phyloP scores from a whole-genome alignment of 2,797 vertebrate species.

The Caiman crocodilus region DNA sequence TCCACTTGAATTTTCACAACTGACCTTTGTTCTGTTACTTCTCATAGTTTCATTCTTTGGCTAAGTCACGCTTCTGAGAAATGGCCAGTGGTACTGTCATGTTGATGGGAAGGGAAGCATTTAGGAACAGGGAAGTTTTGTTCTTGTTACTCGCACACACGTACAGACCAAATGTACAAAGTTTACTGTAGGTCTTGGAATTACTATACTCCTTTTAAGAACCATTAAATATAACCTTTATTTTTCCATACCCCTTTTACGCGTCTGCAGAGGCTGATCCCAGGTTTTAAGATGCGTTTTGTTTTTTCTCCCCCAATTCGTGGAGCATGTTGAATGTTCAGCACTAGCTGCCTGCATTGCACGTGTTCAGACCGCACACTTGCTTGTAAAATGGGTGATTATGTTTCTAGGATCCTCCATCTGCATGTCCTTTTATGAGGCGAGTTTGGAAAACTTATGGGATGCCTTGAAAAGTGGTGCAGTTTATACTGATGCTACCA shows the following conservation, averaged over 20 bases:
- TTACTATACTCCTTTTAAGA: constrained; percentile 45
- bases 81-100: background rate
- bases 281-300: background rate
- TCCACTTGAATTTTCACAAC: constrained; percentile 64
- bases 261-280: constrained; percentile 22
- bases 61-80: background rate
- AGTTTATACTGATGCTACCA: background rate
- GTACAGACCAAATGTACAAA: background rate
- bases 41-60: background rate
- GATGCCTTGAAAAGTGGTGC: constrained; percentile 1
- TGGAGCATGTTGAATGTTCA: constrained; percentile 20
- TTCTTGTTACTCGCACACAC: background rate
- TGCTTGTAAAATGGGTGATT: background rate
- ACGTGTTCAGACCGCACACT: background rate
- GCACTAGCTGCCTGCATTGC: constrained; percentile 23
- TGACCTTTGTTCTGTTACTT: constrained; percentile 7
- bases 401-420: background rate
- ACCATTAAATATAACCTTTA: constrained; percentile 46
- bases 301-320: constrained; percentile 5
- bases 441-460: background rate
- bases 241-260: constrained; percentile 16
- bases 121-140: constrained; percentile 34
- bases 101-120: constrained; percentile 21
- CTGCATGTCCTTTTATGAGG: constrained; percentile 24
- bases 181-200: constrained; percentile 35